Percentiles rank a stretch among this genome's conserved stretches.
These are phyloP conservation scores for Zootoca vivipara DNA, from an alignment of 2,113 vertebrate species.

Conservation along the genomic window DNA sequence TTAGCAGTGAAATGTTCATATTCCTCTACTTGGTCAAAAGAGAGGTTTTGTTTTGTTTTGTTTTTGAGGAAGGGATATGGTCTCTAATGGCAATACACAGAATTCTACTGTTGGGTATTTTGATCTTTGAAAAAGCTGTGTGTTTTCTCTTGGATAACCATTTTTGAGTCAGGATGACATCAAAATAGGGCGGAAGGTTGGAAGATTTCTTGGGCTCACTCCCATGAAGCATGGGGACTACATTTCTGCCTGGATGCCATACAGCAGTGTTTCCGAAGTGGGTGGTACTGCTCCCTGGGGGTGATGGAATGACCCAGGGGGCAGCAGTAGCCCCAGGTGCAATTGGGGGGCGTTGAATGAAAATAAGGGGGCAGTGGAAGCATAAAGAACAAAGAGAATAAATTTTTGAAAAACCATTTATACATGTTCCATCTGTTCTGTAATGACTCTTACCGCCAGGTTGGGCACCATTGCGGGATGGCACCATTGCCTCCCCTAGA, in stretches of 20 bases:
- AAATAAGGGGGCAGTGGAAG: too few species aligned
- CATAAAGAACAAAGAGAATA: too few species aligned
- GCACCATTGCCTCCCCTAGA: too few species aligned
- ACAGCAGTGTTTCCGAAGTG: background rate
- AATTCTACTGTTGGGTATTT: background rate
- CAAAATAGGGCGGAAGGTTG: background rate
- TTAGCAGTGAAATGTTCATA: background rate
- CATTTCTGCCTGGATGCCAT: background rate
- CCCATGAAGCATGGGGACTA: background rate
- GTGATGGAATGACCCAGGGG: too few species aligned
- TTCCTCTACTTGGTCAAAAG: background rate
- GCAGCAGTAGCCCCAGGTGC: too few species aligned
- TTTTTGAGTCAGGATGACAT: background rate
- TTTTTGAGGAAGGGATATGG: background rate
- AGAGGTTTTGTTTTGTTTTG: background rate
- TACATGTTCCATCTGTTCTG: too few species aligned
- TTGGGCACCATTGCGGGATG: too few species aligned
- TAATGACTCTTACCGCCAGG: too few species aligned
- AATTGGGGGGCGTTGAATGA: too few species aligned
- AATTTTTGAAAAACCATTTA: too few species aligned
- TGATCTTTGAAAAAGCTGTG: background rate
- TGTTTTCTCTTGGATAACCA: background rate
- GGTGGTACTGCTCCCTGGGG: accelerated
- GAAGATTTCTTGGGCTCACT: background rate
- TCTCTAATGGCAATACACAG: background rate